Percentiles rank a stretch among this genome's conserved stretches.
phyloP scores from a whole-genome alignment of 1,140 invertebrate genomes.

The Sesamia nonagrioides region DNA sequence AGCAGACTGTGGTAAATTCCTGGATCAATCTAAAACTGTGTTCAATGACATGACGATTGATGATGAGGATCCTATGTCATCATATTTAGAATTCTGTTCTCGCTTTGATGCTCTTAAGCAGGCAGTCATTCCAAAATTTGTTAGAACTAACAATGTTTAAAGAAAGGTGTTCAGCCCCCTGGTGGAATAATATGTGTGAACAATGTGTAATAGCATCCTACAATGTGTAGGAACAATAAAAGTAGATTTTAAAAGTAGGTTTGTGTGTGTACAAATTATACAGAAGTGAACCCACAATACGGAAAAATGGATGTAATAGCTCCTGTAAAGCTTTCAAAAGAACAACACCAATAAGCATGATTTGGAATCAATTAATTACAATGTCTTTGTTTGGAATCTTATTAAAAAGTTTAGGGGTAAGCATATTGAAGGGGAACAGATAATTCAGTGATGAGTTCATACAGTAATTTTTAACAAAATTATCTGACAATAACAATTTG shows the following conservation, averaged over 20 bases:
- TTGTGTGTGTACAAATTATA: too few relatives aligned
- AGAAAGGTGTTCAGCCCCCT: too few relatives aligned
- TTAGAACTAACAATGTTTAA: neutral
- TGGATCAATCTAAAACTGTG: too few relatives aligned
- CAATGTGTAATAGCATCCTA: conserved; percentile 35
- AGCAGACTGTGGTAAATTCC: too few relatives aligned
- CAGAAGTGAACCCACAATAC: conserved; percentile 17
- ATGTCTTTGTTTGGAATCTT: conserved; percentile 30
- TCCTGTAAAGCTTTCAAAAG: conserved; percentile 24
- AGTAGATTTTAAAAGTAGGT: neutral
- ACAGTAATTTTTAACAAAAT: conserved; percentile 11
- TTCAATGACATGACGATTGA: too few relatives aligned
- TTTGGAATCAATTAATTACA: neutral
- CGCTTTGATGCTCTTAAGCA: too few relatives aligned
- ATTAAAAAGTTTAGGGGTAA: conserved; percentile 23
- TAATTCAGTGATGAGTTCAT: conserved; percentile 26
- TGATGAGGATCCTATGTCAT: too few relatives aligned
- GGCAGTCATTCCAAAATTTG: too few relatives aligned
- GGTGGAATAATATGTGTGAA: neutral
- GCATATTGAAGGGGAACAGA: conserved; percentile 12
- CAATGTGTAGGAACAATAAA: conserved; percentile 13
- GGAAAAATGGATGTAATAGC: conserved; percentile 1
- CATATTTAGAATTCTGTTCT: too few relatives aligned
- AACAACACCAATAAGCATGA: too few relatives aligned
- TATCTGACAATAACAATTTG: too few relatives aligned